These are phyloP conservation scores for Oxyura jamaicensis DNA, from an alignment of 2,113 vertebrate species.

Conservation along the genomic window DNA sequence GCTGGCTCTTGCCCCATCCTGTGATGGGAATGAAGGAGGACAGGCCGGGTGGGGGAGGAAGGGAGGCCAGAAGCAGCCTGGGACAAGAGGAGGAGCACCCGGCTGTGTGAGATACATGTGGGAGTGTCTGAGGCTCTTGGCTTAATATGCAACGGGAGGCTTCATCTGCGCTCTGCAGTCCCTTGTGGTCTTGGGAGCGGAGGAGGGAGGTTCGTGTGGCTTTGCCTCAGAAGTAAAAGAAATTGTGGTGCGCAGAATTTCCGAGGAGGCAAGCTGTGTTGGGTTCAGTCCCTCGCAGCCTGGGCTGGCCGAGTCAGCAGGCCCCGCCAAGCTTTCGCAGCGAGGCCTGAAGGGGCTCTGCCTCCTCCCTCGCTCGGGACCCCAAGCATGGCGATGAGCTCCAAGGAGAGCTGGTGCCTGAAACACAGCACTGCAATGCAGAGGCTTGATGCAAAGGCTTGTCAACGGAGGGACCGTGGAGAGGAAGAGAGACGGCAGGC, in stretches of 20 bases:
- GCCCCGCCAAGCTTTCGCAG: neutral
- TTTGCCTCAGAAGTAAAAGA: slow-evolving; percentile 39
- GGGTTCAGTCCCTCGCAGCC: slow-evolving; percentile 10
- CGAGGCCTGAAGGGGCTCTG: slow-evolving; percentile 21
- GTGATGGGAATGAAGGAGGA: neutral
- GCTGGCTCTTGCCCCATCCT: neutral
- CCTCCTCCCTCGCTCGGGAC: neutral
- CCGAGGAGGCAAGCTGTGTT: neutral
- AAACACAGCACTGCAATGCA: slow-evolving; percentile 1
- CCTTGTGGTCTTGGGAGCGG: slow-evolving; percentile 7
- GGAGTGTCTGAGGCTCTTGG: slow-evolving; percentile 35
- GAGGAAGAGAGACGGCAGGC: neutral
- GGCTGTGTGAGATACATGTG: neutral
- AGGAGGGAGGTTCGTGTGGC: slow-evolving; percentile 2
- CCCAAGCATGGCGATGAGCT: neutral
- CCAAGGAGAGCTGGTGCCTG: neutral
- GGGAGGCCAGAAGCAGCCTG: neutral
- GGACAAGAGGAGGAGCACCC: neutral
- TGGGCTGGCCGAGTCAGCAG: slow-evolving; percentile 14
- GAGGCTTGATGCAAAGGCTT: neutral
- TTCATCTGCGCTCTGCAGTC: neutral
- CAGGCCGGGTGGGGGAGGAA: neutral
- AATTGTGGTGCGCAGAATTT: slow-evolving; percentile 8
- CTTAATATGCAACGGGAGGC: neutral
- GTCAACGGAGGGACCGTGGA: neutral